Conservation (phyloP, 2,888 invertebrate species). For the Lepetodrilus schrolli region DNA sequence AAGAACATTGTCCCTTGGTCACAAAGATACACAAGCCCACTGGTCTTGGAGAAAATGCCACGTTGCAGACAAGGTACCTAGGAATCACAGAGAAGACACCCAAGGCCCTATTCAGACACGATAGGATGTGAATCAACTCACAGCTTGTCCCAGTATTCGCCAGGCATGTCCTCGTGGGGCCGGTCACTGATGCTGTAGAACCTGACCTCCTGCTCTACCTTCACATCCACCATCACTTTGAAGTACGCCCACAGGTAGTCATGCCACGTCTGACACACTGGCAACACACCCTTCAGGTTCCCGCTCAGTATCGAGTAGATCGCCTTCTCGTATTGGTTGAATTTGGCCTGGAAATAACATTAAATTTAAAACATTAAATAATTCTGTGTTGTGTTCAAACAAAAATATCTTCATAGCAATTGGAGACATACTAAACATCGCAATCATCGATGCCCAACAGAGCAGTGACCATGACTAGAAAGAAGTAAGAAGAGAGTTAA, state of each 20-base stretch:
- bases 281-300: conserved; percentile 84
- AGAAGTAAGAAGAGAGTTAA: no score
- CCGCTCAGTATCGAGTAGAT: conserved; percentile 88
- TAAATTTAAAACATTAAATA: no score
- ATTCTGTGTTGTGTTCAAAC: no score
- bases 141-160: conserved; percentile 67
- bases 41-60: not conserved
- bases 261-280: conserved; percentile 88
- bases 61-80: not conserved
- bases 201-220: conserved; percentile 87
- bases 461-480: no score
- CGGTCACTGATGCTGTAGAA: conserved; percentile 77
- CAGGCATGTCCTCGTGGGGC: conserved; percentile 61
- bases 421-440: no score
- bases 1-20: no score
- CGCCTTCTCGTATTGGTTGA: conserved; percentile 78
- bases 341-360: conserved; percentile 65
- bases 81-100: not conserved
- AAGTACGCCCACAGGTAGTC: conserved; percentile 93
- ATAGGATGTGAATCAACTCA: conserved; percentile 44
- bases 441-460: no score
- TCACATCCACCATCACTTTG: conserved; percentile 83
- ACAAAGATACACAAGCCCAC: not conserved
- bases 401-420: no score
- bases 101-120: not conserved